Evolutionary conservation across 2,888 invertebrate genomes (phyloP), one percentile per base, ranked within the genome.

Genomic region (Metacarcinus magister): DNA sequence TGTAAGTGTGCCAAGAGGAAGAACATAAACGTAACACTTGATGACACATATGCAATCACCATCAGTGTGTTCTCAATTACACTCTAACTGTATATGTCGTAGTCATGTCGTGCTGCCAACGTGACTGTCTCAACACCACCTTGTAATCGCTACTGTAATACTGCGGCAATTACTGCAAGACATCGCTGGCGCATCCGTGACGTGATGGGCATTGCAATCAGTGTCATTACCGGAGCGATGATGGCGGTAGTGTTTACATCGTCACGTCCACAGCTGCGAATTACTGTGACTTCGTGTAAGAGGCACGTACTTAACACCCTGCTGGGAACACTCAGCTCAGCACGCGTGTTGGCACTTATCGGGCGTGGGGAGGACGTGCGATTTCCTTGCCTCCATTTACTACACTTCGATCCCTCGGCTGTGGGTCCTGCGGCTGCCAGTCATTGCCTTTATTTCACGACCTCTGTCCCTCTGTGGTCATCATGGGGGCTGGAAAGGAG

Each of bases 231-330:
- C 2, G n/a, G 67, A 67, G 67, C 67, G 67, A 67, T 23, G n/a
- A 67, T 67, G 67, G 67, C 67, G n/a, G 67, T n/a, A 23, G 67
- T 67, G 23, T 67, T 67, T n/a, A 67, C n/a, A 23, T n/a, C 67
- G n/a, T 67, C n/a, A 67, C 67, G 67, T 23, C 67, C 67, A n/a
- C 67, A 67, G 67, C n/a, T 67, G 67, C 67, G 67, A 23, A 67
- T n/a, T 67, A 67, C n/a, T 67, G n/a, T 67, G 67, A 67, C 67
- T 67, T 23, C 4, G n/a, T 23, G 23, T n/a, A n/a, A 67, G n/a
- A 67, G 67, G 67, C 67, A n/a, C 23, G 67, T 67, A 67, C 67
- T 67, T 67, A 67, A n/a, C 67, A 67, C 67, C 67, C 67, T n/a
- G 67, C 23, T 67, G 67, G n/a, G 23, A 67, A 23, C n/a, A 23